These are phyloP conservation scores for Drosophila hamatofila DNA, from an alignment of 2,888 invertebrate species.

Conservation along the genomic window DNA sequence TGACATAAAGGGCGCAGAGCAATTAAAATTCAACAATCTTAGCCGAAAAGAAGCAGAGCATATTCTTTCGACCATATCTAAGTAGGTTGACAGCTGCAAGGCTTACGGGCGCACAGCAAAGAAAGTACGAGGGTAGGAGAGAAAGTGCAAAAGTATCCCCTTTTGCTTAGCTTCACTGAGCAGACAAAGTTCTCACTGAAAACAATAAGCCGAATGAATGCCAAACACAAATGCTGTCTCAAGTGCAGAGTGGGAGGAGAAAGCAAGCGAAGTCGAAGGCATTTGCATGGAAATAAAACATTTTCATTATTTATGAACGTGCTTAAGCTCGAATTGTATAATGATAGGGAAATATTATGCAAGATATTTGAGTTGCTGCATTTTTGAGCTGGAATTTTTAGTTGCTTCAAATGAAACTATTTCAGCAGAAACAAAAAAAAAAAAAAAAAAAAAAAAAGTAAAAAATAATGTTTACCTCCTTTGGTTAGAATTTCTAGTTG, in stretches of 20 bases:
- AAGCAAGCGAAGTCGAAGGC: not conserved
- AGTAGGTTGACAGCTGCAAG: constrained; percentile 34
- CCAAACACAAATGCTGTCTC: constrained; percentile 6
- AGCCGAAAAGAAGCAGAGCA: constrained; percentile 50
- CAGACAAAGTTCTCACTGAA: constrained; percentile 12
- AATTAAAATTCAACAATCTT: constrained; percentile 61
- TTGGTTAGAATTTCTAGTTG: not conserved
- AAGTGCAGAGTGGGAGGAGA: not conserved
- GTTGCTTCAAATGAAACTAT: constrained; percentile 1
- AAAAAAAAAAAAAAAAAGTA: not conserved
- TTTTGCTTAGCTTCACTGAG: constrained; percentile 24
- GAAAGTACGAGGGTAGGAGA: constrained; percentile 6
- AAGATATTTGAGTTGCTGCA: constrained; percentile 2
- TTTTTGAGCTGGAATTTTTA: not conserved
- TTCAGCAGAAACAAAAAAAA: not conserved
- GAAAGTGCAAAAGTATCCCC: constrained; percentile 15
- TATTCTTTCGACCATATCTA: constrained; percentile 40
- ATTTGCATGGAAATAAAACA: constrained; percentile 23
- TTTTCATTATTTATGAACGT: constrained; percentile 9
- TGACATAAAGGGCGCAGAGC: constrained; percentile 28
- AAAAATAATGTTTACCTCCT: not conserved
- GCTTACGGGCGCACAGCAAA: constrained; percentile 4
- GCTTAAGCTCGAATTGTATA: not conserved
- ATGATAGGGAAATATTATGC: constrained; percentile 8
- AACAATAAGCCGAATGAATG: constrained; percentile 32